phyloP scores from a whole-genome alignment of 2,113 vertebrate species.

The Anguilla rostrata region DNA sequence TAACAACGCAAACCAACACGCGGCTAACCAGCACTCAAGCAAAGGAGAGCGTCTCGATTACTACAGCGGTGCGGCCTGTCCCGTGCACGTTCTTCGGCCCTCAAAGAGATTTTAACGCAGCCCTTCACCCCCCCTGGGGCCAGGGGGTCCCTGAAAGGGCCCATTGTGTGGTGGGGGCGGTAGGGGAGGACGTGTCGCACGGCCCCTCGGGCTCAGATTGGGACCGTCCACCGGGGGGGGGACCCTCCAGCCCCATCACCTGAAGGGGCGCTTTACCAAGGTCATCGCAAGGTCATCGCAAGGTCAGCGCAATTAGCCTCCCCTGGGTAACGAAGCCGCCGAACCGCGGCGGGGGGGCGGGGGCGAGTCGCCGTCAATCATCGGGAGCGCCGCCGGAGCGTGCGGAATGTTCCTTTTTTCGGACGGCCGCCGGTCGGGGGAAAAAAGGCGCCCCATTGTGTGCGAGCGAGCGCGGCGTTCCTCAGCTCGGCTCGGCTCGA shows the following conservation, averaged over 20 bases:
- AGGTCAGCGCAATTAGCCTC: conserved; percentile 52
- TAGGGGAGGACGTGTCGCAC: conserved; percentile 44
- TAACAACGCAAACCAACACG: too few relatives aligned
- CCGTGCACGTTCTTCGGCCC: conserved; percentile 10
- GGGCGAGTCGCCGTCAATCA: conserved; percentile 37
- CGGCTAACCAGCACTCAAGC: too few relatives aligned
- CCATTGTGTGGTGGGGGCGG: conserved; percentile 54
- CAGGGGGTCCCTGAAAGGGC: conserved; percentile 52
- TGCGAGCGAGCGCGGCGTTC: too few relatives aligned
- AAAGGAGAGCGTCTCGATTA: too few relatives aligned
- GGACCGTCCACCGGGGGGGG: conserved; percentile 57
- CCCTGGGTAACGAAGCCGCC: conserved; percentile 64
- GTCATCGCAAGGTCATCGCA: conserved; percentile 49
- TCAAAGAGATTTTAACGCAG: conserved; percentile 25
- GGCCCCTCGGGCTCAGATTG: conserved; percentile 52
- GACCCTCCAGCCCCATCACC: conserved; percentile 64
- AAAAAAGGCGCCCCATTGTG: too few relatives aligned
- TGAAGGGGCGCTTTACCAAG: conserved; percentile 54
- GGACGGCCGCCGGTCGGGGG: conserved; percentile 33
- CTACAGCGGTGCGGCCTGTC: conserved; percentile 19
- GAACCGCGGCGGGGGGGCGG: conserved; percentile 52
- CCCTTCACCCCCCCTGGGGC: conserved; percentile 40
- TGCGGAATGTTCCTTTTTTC: conserved; percentile 43
- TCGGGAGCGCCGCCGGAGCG: conserved; percentile 30
- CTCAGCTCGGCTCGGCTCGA: too few relatives aligned